phyloP scores from a whole-genome alignment of 2,113 vertebrate genomes.

The Astur gentilis region DNA sequence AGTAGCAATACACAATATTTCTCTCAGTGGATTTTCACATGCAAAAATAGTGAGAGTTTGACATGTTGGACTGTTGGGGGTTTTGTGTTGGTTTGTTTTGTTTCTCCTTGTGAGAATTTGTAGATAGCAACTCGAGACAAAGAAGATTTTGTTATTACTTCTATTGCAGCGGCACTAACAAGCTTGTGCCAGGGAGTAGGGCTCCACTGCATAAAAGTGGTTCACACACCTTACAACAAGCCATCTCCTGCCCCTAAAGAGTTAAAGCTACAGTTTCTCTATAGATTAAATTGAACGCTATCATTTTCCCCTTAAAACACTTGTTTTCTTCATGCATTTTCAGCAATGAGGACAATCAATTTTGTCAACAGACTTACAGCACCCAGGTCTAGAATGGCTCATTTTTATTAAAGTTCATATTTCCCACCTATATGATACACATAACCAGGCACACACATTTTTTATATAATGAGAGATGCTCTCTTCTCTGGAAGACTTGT shows the following conservation, averaged over 20 bases:
- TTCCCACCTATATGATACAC: constrained; percentile 34
- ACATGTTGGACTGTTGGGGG: constrained; percentile 4
- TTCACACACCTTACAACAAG: neutral
- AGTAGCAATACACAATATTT: constrained; percentile 52
- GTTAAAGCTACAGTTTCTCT: constrained; percentile 7
- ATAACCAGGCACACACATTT: neutral
- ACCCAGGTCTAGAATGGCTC: neutral
- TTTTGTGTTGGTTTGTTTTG: constrained; percentile 37
- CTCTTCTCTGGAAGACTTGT: constrained; percentile 4
- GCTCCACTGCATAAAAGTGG: neutral
- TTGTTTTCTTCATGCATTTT: constrained; percentile 3
- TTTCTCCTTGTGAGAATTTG: constrained; percentile 48
- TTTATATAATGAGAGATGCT: constrained; percentile 26
- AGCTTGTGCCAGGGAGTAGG: neutral
- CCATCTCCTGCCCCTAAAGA: neutral
- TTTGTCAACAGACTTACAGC: neutral
- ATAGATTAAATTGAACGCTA: neutral
- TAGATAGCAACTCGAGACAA: constrained; percentile 43
- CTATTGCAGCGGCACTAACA: neutral
- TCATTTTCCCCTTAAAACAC: neutral
- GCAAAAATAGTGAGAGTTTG: neutral
- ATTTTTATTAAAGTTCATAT: neutral
- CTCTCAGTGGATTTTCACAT: constrained; percentile 55
- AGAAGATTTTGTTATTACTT: constrained; percentile 42
- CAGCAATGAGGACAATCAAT: neutral